Evolutionary conservation across 2,797 vertebrate genomes (phyloP).

Genomic region (Loriculus beryllinus): DNA sequence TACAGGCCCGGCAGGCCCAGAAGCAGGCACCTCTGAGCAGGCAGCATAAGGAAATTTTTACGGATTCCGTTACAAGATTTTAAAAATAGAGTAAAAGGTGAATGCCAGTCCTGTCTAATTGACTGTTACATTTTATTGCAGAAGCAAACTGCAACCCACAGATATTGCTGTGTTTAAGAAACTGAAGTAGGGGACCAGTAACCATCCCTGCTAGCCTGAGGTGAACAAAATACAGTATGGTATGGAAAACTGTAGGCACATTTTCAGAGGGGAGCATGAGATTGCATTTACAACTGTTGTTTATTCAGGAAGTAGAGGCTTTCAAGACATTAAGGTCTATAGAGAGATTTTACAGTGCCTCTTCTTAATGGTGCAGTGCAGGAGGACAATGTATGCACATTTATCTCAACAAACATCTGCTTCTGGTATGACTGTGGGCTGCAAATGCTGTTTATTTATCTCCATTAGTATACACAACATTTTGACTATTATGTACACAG

Average conservation of each 20-base stretch:
- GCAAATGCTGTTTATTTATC: neutral
- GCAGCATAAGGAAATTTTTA: neutral
- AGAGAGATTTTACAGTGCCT: neutral
- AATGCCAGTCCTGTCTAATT: neutral
- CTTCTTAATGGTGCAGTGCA: neutral
- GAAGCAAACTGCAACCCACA: neutral
- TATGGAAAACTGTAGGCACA: fast-evolving
- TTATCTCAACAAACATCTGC: neutral
- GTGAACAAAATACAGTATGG: neutral
- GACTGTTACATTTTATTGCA: neutral
- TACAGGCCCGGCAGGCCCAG: neutral
- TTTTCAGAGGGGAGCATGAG: neutral
- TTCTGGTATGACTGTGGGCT: neutral
- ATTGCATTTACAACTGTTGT: neutral
- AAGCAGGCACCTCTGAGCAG: neutral
- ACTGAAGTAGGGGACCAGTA: neutral
- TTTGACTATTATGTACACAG: neutral
- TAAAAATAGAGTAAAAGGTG: neutral
- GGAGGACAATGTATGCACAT: neutral
- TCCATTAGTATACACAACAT: neutral
- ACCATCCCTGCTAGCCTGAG: neutral
- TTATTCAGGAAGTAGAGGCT: neutral
- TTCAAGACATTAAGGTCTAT: neutral
- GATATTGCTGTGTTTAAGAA: neutral
- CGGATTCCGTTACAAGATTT: neutral